A percentile compares a stretch with the other conserved stretches of the same genome.
Conservation (phyloP, 1,140 invertebrate genomes). For the Drosophila punjabiensis region DNA sequence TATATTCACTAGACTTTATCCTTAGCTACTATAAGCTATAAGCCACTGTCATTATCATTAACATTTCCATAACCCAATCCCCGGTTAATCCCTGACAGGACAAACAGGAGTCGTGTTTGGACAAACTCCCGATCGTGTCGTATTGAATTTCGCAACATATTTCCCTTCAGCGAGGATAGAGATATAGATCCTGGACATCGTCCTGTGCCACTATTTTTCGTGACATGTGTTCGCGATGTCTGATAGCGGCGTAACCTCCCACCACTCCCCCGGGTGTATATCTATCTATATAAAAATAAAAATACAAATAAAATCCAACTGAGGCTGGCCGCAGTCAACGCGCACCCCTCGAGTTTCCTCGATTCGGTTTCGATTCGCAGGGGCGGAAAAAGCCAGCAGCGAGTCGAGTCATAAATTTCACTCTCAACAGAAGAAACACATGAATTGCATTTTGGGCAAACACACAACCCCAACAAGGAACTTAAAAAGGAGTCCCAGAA, state of each 20-base stretch:
- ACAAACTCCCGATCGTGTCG: conserved; percentile 1
- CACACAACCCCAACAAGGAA: conserved; percentile 42
- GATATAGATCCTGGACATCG: conserved; percentile 31
- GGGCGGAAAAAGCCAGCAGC: conserved; percentile 48
- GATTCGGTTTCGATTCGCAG: conserved; percentile 22
- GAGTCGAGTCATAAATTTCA: conserved; percentile 77
- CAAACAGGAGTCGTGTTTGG: conserved; percentile 11
- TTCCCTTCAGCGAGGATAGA: conserved; percentile 12
- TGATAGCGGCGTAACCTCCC: conserved; percentile 79
- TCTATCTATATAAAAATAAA: conserved; percentile 10
- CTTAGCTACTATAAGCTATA: background rate
- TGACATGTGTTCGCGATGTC: conserved; percentile 73
- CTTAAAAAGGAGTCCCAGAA: conserved; percentile 5
- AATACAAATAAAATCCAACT: conserved; percentile 36
- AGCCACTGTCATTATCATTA: conserved; percentile 7
- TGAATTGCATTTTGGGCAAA: conserved; percentile 79
- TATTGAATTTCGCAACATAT: conserved; percentile 60
- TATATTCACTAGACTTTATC: background rate
- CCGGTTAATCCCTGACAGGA: conserved; percentile 15
- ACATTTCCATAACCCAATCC: conserved; percentile 9
- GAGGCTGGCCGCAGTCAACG: conserved; percentile 70
- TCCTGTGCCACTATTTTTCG: conserved; percentile 48
- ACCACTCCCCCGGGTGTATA: conserved; percentile 2
- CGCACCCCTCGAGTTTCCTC: conserved; percentile 50
- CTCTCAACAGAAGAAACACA: conserved; percentile 67